Conservation (phyloP, 1,140 invertebrate species). For the Drosophila lacteicornis region DNA sequence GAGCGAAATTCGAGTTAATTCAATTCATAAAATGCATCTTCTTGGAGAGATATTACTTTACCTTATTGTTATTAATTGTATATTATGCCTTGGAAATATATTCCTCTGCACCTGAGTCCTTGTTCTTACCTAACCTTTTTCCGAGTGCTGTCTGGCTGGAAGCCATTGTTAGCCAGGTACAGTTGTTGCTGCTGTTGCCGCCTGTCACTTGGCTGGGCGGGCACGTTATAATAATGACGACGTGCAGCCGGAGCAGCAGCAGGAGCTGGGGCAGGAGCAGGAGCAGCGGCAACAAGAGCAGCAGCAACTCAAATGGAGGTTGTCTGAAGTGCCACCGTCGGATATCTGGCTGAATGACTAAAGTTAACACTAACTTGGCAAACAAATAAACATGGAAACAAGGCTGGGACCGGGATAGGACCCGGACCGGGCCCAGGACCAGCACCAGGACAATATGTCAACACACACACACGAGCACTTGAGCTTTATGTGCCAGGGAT, state of each 20-base stretch:
- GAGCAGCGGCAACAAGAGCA: constrained; percentile 10
- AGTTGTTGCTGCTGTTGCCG: constrained; percentile 31
- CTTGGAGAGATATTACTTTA: too few species aligned
- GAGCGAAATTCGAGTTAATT: not conserved
- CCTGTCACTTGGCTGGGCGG: constrained; percentile 58
- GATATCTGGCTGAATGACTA: constrained; percentile 82
- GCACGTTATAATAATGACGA: constrained; percentile 80
- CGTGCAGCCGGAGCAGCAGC: constrained; percentile 48
- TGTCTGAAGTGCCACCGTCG: constrained; percentile 75
- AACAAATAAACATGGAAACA: constrained; percentile 82
- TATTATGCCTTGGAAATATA: too few species aligned
- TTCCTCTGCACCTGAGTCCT: too few species aligned
- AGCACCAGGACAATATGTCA: constrained; percentile 70
- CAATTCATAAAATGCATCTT: not conserved
- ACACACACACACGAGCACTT: constrained; percentile 67
- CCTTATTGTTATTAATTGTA: not conserved
- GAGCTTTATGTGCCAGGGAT: constrained; percentile 36
- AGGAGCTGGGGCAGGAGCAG: constrained; percentile 4
- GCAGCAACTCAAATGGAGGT: constrained; percentile 45
- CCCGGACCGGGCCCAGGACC: constrained; percentile 4
- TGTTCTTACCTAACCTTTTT: not conserved
- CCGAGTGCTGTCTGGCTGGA: constrained; percentile 16
- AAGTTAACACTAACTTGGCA: constrained; percentile 83
- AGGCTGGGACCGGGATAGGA: constrained; percentile 9
- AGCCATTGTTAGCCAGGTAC: constrained; percentile 73